These are phyloP conservation scores for Hetaerina titia DNA, from an alignment of 2,888 invertebrate genomes.

Conservation along the genomic window DNA sequence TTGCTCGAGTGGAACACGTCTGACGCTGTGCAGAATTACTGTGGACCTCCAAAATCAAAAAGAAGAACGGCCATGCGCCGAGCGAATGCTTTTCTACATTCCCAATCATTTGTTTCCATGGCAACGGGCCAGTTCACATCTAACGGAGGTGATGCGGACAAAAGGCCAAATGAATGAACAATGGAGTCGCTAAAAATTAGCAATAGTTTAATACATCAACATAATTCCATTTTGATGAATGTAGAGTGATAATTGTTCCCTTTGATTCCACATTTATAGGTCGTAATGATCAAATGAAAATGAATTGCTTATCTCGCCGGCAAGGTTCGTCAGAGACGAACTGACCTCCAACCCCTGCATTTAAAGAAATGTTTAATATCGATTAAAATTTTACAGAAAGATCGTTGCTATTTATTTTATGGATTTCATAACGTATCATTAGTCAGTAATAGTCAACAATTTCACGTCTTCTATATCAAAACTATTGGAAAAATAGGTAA, in stretches of 20 bases:
- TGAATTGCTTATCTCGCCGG: too few species aligned
- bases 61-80: not conserved
- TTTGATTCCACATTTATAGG: too few species aligned
- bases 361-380: not conserved
- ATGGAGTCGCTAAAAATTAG: not conserved
- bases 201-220: not conserved
- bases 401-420: too few species aligned
- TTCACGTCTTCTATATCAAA: too few species aligned
- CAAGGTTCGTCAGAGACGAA: too few species aligned
- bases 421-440: too few species aligned
- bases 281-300: too few species aligned
- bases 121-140: not conserved
- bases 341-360: too few species aligned
- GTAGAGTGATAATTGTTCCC: not conserved
- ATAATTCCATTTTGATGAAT: not conserved
- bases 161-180: not conserved
- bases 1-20: too few species aligned
- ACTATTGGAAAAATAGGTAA: too few species aligned
- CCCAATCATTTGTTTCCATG: constrained; percentile 19
- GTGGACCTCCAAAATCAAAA: not conserved
- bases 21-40: too few species aligned
- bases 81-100: not conserved
- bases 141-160: not conserved
- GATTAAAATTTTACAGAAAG: not conserved
- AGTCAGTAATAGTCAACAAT: too few species aligned